phyloP scores from a whole-genome alignment of 2,888 invertebrate genomes.

The Trypoxylon attenuatum region DNA sequence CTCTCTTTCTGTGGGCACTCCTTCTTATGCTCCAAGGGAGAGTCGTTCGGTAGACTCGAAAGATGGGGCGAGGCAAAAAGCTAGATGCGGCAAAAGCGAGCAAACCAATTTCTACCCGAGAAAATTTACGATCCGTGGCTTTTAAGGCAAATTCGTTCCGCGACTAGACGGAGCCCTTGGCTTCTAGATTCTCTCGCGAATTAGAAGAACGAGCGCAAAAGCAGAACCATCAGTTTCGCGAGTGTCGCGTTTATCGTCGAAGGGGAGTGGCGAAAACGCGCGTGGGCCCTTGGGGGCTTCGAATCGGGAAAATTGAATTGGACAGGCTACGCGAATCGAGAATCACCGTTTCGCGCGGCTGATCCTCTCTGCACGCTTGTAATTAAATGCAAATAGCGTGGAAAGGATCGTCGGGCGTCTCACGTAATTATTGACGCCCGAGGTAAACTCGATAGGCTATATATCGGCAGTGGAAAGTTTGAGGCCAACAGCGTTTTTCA shows the following conservation, averaged over 20 bases:
- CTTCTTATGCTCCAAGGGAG: not conserved
- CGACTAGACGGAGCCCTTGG: constrained; percentile 16
- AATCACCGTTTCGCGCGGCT: not conserved
- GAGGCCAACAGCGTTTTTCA: not conserved
- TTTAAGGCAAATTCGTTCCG: constrained; percentile 21
- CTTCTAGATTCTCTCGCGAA: not conserved
- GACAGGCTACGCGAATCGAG: too few species aligned
- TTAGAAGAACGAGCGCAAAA: constrained; percentile 28
- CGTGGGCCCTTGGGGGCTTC: too few species aligned
- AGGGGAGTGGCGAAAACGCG: constrained; percentile 4
- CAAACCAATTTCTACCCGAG: constrained; percentile 16
- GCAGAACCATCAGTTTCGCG: constrained; percentile 8
- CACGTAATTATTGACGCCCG: not conserved
- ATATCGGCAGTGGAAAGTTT: not conserved
- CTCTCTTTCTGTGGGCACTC: too few species aligned
- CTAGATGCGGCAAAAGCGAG: not conserved
- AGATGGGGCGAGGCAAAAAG: constrained; percentile 3
- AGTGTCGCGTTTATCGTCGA: constrained; percentile 14
- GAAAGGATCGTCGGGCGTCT: not conserved
- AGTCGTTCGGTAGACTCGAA: not conserved
- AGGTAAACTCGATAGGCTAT: too few species aligned
- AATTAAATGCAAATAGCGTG: not conserved
- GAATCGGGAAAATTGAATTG: constrained; percentile 2
- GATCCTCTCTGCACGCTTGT: not conserved
- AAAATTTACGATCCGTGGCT: constrained; percentile 26